Conservation (phyloP, 2,797 vertebrate genomes). For the Graptemys geographica region DNA sequence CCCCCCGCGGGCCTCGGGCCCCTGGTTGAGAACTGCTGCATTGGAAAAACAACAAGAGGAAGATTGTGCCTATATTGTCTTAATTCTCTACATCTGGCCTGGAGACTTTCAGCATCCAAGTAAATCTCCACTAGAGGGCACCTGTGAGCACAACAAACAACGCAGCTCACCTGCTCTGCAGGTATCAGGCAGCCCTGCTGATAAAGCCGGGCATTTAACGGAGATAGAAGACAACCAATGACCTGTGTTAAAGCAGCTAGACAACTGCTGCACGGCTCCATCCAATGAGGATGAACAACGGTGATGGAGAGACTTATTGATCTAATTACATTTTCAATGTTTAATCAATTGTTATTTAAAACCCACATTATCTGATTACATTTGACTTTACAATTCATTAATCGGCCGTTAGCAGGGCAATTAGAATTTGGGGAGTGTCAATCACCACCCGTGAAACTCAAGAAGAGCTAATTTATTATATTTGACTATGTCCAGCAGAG, state of each 20-base stretch:
- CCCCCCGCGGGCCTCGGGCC: no score
- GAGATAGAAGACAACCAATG: background rate
- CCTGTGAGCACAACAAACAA: background rate
- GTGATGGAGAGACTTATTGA: background rate
- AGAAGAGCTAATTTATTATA: background rate
- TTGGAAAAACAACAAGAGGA: background rate
- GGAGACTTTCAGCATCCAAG: background rate
- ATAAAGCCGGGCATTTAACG: background rate
- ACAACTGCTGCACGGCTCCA: constrained; percentile 41
- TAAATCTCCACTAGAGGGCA: background rate
- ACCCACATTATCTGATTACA: background rate
- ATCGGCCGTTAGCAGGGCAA: background rate
- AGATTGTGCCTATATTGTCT: background rate
- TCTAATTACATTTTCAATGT: background rate
- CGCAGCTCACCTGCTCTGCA: background rate
- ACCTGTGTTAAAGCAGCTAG: constrained; percentile 43
- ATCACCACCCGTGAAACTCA: background rate
- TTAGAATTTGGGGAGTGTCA: background rate
- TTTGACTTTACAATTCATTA: background rate
- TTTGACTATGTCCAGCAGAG: background rate
- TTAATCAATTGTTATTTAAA: background rate
- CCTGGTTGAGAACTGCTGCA: no score
- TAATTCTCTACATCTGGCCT: background rate
- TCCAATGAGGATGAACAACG: background rate
- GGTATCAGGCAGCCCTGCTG: background rate